A percentile compares a stretch with the other conserved stretches of the same genome.
Conservation (phyloP, 2,113 vertebrate genomes). For the Eudyptes chrysolophus region DNA sequence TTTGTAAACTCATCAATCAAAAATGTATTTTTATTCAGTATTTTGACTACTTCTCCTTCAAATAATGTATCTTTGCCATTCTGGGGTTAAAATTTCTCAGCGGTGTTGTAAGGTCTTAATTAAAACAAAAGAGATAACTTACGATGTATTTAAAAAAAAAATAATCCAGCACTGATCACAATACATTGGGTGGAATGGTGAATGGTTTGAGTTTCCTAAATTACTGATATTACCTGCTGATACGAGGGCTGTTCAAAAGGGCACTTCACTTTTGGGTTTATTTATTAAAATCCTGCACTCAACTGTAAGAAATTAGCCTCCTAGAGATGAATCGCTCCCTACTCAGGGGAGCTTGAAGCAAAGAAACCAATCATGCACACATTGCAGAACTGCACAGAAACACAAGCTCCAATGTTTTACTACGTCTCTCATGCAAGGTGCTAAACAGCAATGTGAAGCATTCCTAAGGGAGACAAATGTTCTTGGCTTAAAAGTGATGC, state of each 20-base stretch:
- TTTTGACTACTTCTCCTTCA: slow-evolving; percentile 44
- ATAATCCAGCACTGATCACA: slow-evolving; percentile 68
- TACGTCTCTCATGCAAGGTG: not conserved
- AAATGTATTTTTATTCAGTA: slow-evolving; percentile 20
- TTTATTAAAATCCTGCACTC: slow-evolving; percentile 83
- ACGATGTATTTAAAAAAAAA: slow-evolving; percentile 57
- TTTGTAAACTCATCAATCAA: slow-evolving; percentile 12
- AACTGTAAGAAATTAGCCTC: slow-evolving; percentile 81
- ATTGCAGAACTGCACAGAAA: slow-evolving; percentile 22
- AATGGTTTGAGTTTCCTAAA: slow-evolving; percentile 76
- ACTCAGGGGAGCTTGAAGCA: slow-evolving; percentile 55
- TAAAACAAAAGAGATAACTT: slow-evolving; percentile 73
- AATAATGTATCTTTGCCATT: slow-evolving; percentile 39
- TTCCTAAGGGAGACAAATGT: not conserved
- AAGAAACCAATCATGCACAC: slow-evolving; percentile 5
- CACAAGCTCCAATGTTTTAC: not conserved
- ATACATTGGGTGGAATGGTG: slow-evolving; percentile 59
- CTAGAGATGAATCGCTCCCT: slow-evolving; percentile 79
- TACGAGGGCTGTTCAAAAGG: slow-evolving; percentile 80
- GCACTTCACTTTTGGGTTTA: slow-evolving; percentile 83
- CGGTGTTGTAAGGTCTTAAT: slow-evolving; percentile 66
- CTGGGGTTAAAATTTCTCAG: slow-evolving; percentile 61
- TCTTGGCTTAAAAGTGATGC: not conserved
- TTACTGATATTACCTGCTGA: slow-evolving; percentile 81
- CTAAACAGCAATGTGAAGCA: not conserved